phyloP scores from a whole-genome alignment of 2,888 invertebrate genomes.

The Formica aserva region DNA sequence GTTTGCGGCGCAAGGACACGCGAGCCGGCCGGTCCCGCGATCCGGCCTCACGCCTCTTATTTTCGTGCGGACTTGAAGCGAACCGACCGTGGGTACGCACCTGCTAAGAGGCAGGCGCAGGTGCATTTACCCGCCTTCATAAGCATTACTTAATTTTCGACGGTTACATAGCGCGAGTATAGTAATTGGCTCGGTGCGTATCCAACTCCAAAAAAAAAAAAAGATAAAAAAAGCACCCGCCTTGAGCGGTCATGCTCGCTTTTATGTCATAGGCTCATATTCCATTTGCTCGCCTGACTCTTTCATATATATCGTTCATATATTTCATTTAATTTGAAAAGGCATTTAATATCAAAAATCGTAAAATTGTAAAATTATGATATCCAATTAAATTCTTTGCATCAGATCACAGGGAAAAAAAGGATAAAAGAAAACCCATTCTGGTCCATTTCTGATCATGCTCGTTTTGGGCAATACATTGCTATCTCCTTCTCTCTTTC shows the following conservation, averaged over 20 bases:
- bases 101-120: conserved; percentile 78
- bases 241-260: conserved; percentile 5
- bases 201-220: conserved; percentile 24
- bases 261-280: conserved; percentile 15
- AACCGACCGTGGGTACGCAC: conserved; percentile 68
- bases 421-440: not conserved
- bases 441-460: not conserved
- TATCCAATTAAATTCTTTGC: not conserved
- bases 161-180: conserved; percentile 76
- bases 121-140: conserved; percentile 73
- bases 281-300: not conserved
- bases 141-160: conserved; percentile 79
- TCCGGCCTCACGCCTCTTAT: conserved; percentile 54
- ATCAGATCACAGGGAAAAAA: not conserved
- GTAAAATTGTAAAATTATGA: not conserved
- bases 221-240: conserved; percentile 27
- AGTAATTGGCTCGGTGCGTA: conserved; percentile 69
- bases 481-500: not conserved
- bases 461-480: not conserved
- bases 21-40: conserved; percentile 64
- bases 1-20: conserved; percentile 73
- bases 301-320: conserved; percentile 11
- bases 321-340: conserved; percentile 23
- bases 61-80: conserved; percentile 51
- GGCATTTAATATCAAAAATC: conserved; percentile 30